Evolutionary conservation across 2,113 vertebrate genomes (phyloP), one percentile per base, ranked within the genome.

Genomic region (Labrus mixtus): DNA sequence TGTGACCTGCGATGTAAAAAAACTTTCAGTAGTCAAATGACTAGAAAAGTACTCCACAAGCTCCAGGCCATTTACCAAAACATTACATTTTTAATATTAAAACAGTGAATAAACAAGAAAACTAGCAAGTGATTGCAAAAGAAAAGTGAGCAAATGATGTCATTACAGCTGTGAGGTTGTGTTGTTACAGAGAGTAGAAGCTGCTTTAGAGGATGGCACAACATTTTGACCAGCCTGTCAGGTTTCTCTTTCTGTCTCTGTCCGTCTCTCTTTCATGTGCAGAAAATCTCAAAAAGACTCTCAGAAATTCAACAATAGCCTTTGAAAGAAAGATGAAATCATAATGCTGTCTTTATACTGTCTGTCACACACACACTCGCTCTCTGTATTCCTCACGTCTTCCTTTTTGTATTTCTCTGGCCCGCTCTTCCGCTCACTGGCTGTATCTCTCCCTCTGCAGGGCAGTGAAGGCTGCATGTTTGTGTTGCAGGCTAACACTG

Each of bases 311-410:
- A 86, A 83, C 83, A 83, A 78, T 70, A 69, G 78, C 48, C 3
- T 83, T 75, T 80, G 73, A 89, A 77, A 69, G 62, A 81, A 56
- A 67, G 67, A 82, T 86, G 73, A 86, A 87, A 82, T 86, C 78
- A 76, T 88, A 76, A 82, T 83, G 66, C 61, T 9, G n/a, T 69
- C 87, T 84, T 86, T 86, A 73, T 72, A 60, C 71, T 81, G 84
- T 85, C 77, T 77, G 29, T 33, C 29, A 33, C 29, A 33, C 76
- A 79, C 66, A 75, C 75, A 55, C 54, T 46, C 36, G 67, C 33
- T 55, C 67, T 50, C 36, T 62, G 39, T 60, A 17, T 17, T 48
- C 16, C 68, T 64, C 48, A 10, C 19, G 20, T 22, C 50, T 76
- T 73, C 59, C 73, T 43, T 59, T 64, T 51, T 72, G 61, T 78